Evolutionary conservation across 2,888 invertebrate genomes (phyloP), one percentile per base, ranked within the genome.

Genomic region (Dicyrtoma fusca): DNA sequence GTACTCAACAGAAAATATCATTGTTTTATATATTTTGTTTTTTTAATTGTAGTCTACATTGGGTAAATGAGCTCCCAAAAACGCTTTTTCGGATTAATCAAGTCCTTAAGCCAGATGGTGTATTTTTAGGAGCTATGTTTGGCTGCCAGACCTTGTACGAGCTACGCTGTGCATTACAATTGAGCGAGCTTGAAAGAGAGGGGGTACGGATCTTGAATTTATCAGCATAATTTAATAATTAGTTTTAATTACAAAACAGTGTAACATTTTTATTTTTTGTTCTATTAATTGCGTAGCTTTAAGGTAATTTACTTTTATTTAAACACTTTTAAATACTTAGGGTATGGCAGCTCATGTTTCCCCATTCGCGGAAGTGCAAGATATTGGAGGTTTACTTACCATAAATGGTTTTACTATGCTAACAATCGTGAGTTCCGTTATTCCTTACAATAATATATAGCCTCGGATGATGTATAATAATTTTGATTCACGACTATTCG

Each of bases 31-130:
- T 63, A 25, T 62, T 55, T 61, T 34, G 8, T 34, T 34, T 34
- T 34, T 59, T 2, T 26, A 17, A 34, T 61, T 53, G 47, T 81
- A 91, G 90, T 75, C 85, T 97, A 51, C 99, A 99, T 82, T 99
- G 99, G 98, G 95, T 98, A 0, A 99, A 99, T 83, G 92, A 98
- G 84, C 86, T 99, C n/a, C 98, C 98, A 0, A 91, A 92, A 4
- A 83, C 84, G 57, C 85, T 87, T 76, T 82, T 81, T 76, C 84
- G 81, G 71, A 82, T 87, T 34, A 77, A 82, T 86, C 86, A 81
- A 11, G 87, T 89, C 72, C 84, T 97, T 25, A 93, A 91, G 83
- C 90, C 90, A 69, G 98, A 99, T 85, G 97, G 97, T 34, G 96
- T 92, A 0, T 92, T 99, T 81, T 87, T 99, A 82, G 97, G 93